Evolutionary conservation across 1,140 invertebrate genomes (phyloP).

Genomic region (Spodoptera frugiperda): DNA sequence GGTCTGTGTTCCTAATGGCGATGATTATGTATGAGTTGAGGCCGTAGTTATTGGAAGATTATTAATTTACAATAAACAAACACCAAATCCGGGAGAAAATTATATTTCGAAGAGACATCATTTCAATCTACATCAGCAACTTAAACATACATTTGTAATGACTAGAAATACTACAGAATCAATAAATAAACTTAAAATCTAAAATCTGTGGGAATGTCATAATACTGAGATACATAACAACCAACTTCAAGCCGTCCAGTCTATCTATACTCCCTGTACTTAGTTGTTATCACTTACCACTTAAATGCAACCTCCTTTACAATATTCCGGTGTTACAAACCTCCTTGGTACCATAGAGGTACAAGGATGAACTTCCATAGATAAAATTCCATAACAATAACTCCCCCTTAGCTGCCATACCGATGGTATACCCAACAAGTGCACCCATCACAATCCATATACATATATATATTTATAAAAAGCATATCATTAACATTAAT

Average conservation of each 20-base stretch:
- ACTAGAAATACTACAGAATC: constrained; percentile 4
- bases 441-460: neutral
- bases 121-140: constrained; percentile 16
- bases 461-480: neutral
- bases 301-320: neutral
- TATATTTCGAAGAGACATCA: constrained; percentile 16
- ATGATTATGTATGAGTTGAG: too few relatives aligned
- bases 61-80: neutral
- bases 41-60: too few relatives aligned
- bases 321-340: too few relatives aligned
- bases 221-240: neutral
- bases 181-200: neutral
- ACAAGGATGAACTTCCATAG: neutral
- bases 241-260: neutral
- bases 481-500: neutral
- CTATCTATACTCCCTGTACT: neutral
- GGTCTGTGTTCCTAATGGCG: too few relatives aligned
- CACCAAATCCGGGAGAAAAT: neutral
- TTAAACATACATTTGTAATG: constrained; percentile 15
- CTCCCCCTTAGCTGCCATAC: constrained; percentile 1
- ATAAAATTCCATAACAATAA: neutral
- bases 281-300: neutral
- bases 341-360: too few relatives aligned
- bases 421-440: neutral
- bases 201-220: constrained; percentile 12